Evolutionary conservation across 2,888 invertebrate genomes (phyloP), one percentile per base, ranked within the genome.

Genomic region (Drosophila colorata): DNA sequence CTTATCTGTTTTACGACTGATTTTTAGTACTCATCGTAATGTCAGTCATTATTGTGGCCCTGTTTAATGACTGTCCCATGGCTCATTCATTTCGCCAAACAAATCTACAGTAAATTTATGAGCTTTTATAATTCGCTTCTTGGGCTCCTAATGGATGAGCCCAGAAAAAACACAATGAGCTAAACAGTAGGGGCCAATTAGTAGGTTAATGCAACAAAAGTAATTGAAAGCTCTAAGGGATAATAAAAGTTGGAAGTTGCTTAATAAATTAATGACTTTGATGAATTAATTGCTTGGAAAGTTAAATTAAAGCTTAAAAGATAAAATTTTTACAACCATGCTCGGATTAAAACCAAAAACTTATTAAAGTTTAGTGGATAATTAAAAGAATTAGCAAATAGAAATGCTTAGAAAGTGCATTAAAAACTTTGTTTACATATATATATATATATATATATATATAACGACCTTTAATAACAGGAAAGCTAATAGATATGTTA

Each of bases 1-100:
- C 74, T 72, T 57, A 78, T 76, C 78, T 64, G 64, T 52, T 85
- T 83, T 72, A 85, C 82, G 87, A 71, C 74, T 76, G 63, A 78
- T 70, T 87, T 85, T 87, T 76, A 85, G 73, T 81, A 58, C 78
- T 59, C 58, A 37, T 44, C 67, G 78, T 82, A 80, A 87, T 67
- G 82, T 56, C 47, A 60, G 75, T 73, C 82, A 75, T 87, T 87
- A 82, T 63, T 69, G 58, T 67, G 79, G 69, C 56, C 49, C 52
- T 67, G 60, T 85, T 87, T 72, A 84, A 79, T 84, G 78, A 71
- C 66, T 51, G 51, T 73, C 56, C 64, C 68, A 31, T 53, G 79
- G 47, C 66, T 51, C 71, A 23, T 23, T 46, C 51, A 55, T 33
- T 41, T 56, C 31, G 40, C 75, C 18, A 40, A 46, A 48, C 56